Conservation (phyloP, 2,797 vertebrate species). For the Chaetodon trifasciatus region DNA sequence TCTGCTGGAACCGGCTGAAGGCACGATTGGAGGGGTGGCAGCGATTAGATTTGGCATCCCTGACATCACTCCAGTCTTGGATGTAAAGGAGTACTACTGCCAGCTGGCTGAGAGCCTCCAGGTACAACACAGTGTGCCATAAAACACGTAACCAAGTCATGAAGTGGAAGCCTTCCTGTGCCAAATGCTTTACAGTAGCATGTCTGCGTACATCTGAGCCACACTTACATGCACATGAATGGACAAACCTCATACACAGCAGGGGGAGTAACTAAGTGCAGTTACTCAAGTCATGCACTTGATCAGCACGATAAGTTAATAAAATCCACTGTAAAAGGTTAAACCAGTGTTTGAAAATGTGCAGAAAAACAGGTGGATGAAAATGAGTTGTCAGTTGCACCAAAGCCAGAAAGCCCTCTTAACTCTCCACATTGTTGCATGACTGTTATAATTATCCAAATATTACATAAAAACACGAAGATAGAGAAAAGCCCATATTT, state of each 20-base stretch:
- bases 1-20: conserved; percentile 63
- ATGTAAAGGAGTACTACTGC: conserved; percentile 83
- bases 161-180: conserved; percentile 2
- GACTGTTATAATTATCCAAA: neutral
- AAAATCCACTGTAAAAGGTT: neutral
- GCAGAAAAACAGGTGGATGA: neutral
- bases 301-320: neutral
- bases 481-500: neutral
- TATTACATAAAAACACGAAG: neutral
- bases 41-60: conserved; percentile 78
- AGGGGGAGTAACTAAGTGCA: neutral
- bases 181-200: conserved; percentile 30
- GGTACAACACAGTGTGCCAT: conserved; percentile 70
- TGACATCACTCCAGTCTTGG: conserved; percentile 77
- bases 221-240: conserved; percentile 17
- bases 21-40: conserved; percentile 48
- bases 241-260: conserved; percentile 2
- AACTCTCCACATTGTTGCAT: neutral
- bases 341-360: too few relatives aligned
- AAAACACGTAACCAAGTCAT: conserved; percentile 59
- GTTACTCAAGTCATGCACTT: neutral
- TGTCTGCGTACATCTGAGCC: conserved; percentile 6
- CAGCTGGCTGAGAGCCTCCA: conserved; percentile 83
- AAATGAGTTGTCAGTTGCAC: neutral
- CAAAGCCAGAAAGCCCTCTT: neutral